A percentile compares a stretch with the other conserved stretches of the same genome.
Evolutionary conservation across 2,113 vertebrate genomes (phyloP).

Genomic region (Monarcha castaneiventris): DNA sequence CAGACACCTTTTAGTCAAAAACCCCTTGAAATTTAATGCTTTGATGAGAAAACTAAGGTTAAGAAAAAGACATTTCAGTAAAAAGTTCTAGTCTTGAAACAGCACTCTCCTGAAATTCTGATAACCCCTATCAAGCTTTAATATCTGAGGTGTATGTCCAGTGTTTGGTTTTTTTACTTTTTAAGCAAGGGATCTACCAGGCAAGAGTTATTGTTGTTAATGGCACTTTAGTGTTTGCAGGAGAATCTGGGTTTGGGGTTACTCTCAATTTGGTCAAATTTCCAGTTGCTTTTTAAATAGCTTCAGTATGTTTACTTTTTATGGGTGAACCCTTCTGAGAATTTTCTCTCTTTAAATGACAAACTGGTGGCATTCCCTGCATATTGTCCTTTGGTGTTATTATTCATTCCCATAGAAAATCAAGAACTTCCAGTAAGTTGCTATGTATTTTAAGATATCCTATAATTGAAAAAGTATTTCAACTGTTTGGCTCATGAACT

Average conservation of each 20-base stretch:
- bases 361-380: neutral
- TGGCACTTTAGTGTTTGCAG: neutral
- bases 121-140: neutral
- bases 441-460: neutral
- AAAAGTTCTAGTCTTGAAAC: neutral
- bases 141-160: neutral
- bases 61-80: neutral
- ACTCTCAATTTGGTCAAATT: neutral
- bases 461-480: neutral
- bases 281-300: neutral
- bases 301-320: neutral
- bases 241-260: neutral
- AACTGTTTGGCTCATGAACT: fast-evolving
- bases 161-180: fast-evolving
- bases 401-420: neutral
- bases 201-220: neutral
- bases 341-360: neutral
- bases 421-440: neutral
- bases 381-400: neutral
- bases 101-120: neutral
- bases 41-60: neutral
- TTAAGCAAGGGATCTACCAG: neutral
- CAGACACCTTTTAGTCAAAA: neutral
- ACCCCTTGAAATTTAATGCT: neutral
- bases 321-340: neutral